Percentiles rank a stretch among this genome's conserved stretches.
Conservation (phyloP, 2,113 vertebrate species). For the Melospiza melodia region DNA sequence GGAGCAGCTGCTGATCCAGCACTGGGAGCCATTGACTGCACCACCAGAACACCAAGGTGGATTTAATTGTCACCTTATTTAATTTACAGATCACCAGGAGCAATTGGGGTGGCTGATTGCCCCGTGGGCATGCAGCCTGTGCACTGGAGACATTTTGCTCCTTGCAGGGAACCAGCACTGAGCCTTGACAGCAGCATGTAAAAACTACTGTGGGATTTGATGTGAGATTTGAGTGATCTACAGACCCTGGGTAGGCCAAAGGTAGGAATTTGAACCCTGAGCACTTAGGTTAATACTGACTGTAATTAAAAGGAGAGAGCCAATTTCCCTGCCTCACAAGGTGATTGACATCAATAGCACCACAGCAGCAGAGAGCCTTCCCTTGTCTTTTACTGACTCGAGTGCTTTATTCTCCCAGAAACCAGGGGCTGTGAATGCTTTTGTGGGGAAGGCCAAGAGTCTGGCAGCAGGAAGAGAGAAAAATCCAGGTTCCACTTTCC, state of each 20-base stretch:
- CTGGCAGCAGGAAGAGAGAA: neutral
- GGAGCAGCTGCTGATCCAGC: conserved; percentile 14
- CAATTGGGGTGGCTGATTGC: neutral
- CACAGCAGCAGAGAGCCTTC: neutral
- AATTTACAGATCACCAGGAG: neutral
- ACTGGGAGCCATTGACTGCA: neutral
- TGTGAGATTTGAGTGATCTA: neutral
- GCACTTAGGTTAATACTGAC: neutral
- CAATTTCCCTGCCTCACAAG: neutral
- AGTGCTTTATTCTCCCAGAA: neutral
- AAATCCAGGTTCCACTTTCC: neutral
- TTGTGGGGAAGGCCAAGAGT: neutral
- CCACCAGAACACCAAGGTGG: neutral
- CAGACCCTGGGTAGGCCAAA: neutral
- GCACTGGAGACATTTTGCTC: neutral
- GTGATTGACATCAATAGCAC: fast-evolving
- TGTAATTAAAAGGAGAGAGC: neutral
- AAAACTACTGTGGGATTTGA: neutral
- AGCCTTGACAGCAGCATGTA: neutral
- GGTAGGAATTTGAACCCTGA: neutral
- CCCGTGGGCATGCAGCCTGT: neutral
- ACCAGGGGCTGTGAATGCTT: neutral
- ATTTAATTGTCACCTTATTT: neutral
- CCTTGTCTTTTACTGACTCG: neutral
- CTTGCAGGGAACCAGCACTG: neutral